Evolutionary conservation across 2,888 invertebrate genomes (phyloP).

Genomic region (Phyllotreta striolata): DNA sequence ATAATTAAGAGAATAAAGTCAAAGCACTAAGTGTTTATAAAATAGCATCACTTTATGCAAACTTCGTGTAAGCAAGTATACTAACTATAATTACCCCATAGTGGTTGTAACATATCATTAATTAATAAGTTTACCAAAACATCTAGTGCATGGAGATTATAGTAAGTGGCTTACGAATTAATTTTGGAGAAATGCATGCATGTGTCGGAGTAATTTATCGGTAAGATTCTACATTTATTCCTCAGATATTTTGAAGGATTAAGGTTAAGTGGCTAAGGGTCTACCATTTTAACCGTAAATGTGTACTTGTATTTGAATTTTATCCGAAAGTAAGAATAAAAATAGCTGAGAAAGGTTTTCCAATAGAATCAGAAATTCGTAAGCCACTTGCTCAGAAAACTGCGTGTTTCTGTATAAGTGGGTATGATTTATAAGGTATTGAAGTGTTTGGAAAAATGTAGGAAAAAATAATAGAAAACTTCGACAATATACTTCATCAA

Average conservation of each 20-base stretch:
- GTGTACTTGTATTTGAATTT: neutral
- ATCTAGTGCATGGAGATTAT: slow-evolving; percentile 27
- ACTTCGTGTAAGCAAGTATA: slow-evolving; percentile 35
- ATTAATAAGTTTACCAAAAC: slow-evolving; percentile 11
- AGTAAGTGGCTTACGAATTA: no score
- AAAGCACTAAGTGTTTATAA: slow-evolving; percentile 51
- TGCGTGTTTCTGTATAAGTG: slow-evolving; percentile 10
- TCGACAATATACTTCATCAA: no score
- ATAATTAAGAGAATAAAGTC: slow-evolving; percentile 47
- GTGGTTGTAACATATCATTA: slow-evolving; percentile 7
- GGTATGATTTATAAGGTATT: neutral
- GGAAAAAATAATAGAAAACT: no score
- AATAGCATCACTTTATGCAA: slow-evolving; percentile 45
- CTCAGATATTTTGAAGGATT: neutral
- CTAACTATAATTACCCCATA: neutral
- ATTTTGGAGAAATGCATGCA: no score
- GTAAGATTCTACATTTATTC: no score
- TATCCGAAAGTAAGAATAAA: no score
- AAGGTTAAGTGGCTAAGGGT: slow-evolving; percentile 18
- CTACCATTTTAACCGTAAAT: slow-evolving; percentile 13
- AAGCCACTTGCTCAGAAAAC: slow-evolving; percentile 9
- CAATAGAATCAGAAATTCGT: neutral
- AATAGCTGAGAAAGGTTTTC: no score
- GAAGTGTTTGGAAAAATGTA: no score
- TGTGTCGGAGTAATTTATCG: no score